These are phyloP conservation scores for Drosophila longiperda DNA, from an alignment of 2,888 invertebrate species.

Conservation along the genomic window DNA sequence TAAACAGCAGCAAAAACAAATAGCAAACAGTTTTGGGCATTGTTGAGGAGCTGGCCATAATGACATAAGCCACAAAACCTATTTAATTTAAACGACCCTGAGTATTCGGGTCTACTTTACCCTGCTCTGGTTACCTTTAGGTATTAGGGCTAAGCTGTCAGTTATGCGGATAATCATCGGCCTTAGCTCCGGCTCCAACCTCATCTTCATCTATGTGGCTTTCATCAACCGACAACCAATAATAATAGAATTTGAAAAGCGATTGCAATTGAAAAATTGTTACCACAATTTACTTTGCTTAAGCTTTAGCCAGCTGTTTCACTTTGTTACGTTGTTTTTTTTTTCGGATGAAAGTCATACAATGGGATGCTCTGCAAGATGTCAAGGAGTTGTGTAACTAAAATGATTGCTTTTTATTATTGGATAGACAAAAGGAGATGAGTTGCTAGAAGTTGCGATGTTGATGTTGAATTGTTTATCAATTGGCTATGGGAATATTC, in stretches of 20 bases:
- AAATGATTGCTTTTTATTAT: slow-evolving; percentile 38
- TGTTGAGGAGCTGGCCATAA: slow-evolving; percentile 63
- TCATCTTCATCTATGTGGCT: slow-evolving; percentile 36
- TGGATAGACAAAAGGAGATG: slow-evolving; percentile 43
- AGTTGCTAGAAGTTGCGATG: slow-evolving; percentile 32
- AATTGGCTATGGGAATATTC: slow-evolving; percentile 29
- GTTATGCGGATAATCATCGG: slow-evolving; percentile 35
- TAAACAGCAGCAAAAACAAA: slow-evolving; percentile 39
- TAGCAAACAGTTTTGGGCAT: slow-evolving; percentile 41
- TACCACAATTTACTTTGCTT: slow-evolving; percentile 55
- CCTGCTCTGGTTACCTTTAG: slow-evolving; percentile 8
- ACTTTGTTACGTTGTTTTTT: slow-evolving; percentile 37
- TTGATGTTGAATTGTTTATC: slow-evolving; percentile 27
- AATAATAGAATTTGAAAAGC: slow-evolving; percentile 69
- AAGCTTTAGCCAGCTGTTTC: slow-evolving; percentile 8
- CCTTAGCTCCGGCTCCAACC: slow-evolving; percentile 6
- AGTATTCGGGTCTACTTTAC: slow-evolving; percentile 14
- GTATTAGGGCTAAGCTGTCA: slow-evolving; percentile 33
- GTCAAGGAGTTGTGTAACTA: slow-evolving; percentile 65
- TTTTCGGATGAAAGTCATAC: slow-evolving; percentile 18
- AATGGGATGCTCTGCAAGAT: slow-evolving; percentile 54
- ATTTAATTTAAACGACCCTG: slow-evolving; percentile 73
- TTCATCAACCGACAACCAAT: slow-evolving; percentile 60
- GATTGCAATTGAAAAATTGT: slow-evolving; percentile 71
- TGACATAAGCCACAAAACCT: slow-evolving; percentile 70